Evolutionary conservation across 1,140 invertebrate species (phyloP).

Genomic region (Drosophila obscura): DNA sequence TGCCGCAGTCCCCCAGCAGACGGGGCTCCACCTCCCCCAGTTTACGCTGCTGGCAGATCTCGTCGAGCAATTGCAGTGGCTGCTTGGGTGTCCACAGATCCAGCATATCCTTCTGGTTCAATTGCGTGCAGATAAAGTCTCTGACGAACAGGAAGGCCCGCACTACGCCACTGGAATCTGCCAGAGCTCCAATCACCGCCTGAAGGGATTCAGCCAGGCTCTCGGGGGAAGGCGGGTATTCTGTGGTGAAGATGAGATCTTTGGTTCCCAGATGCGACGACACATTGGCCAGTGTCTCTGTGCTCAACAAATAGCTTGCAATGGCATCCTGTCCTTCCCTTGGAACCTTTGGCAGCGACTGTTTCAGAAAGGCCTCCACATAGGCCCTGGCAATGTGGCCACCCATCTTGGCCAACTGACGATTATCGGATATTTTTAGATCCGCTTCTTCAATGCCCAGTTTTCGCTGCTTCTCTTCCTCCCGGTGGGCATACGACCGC

Average conservation of each 20-base stretch:
- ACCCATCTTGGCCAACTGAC: conserved; percentile 88
- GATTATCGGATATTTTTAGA: conserved; percentile 88
- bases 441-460: conserved; percentile 87
- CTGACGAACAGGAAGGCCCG: conserved; percentile 90
- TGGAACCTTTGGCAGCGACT: conserved; percentile 89
- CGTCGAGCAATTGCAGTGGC: conserved; percentile 89
- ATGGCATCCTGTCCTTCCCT: conserved; percentile 87
- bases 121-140: conserved; percentile 93
- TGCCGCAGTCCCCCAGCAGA: conserved; percentile 90
- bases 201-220: conserved; percentile 91
- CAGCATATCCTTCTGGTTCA: conserved; percentile 92
- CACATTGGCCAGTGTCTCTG: conserved; percentile 88
- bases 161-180: conserved; percentile 86
- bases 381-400: conserved; percentile 86
- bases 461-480: conserved; percentile 88
- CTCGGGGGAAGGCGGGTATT: conserved; percentile 89
- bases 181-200: conserved; percentile 92
- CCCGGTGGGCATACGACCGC: conserved; percentile 90
- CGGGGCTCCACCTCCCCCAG: conserved; percentile 88
- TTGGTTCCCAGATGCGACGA: conserved; percentile 90
- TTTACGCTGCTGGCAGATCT: conserved; percentile 85
- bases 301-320: conserved; percentile 87
- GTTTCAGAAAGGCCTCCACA: conserved; percentile 85
- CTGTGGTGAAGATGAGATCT: conserved; percentile 91
- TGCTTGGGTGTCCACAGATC: conserved; percentile 92